Evolutionary conservation across 2,797 vertebrate species (phyloP), one percentile per base, ranked within the genome.

Genomic region (Arremon brunneinucha): DNA sequence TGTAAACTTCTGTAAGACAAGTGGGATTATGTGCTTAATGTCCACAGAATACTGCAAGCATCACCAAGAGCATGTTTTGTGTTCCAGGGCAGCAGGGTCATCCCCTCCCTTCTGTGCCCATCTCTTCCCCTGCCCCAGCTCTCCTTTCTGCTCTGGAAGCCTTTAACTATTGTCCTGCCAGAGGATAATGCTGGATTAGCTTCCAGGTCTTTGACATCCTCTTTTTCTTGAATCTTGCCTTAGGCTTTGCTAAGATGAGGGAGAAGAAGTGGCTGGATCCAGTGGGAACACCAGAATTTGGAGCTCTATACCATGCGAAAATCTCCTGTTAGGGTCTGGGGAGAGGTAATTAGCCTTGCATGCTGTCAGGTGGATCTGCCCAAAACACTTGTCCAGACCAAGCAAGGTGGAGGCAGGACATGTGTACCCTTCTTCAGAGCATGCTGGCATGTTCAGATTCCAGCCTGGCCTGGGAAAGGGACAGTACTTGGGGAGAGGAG

Each of bases 221-320:
- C 79, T 96, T 96, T 94, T 83, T 96, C 93, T 94, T 90, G 87
- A 93, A 89, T 92, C 89, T 95, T 92, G 81, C 94, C 82, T 95
- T 96, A 95, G 93, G 94, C 95, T 91, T 96, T 89, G 79, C 95
- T 94, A 94, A 94, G 34, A 94, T 95, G 93, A 90, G 96, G 93
- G 94, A 96, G 94, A 96, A 94, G 93, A 94, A 93, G 49, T 95
- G 93, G 43, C 94, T 96, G 93, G 69, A 95, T 96, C 89, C 87
- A 50, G 82, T 93, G 94, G 72, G 87, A 89, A 93, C 87, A 87
- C 93, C 78, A 90, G 85, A 94, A 94, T 95, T 88, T 89, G 93
- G 85, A 96, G 87, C 91, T 93, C 89, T 94, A 68, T 80, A 34
- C 89, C 79, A 91, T 78, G 83, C 13, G 65, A 90, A 96, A 94